phyloP scores from a whole-genome alignment of 2,113 vertebrate genomes.

The Brachyistius frenatus region DNA sequence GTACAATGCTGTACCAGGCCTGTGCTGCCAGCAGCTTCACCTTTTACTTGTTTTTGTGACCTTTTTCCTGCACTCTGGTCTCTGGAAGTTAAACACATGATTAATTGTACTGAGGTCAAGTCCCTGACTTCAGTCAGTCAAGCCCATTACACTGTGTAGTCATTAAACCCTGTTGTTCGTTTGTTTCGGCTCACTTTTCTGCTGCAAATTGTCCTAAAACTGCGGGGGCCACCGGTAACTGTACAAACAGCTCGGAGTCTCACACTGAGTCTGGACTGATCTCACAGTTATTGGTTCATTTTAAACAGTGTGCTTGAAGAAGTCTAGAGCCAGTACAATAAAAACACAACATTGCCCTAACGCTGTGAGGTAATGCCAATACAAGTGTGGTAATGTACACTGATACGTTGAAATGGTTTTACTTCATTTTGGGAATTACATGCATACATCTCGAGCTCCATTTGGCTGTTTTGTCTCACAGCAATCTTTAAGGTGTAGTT shows the following conservation, averaged over 20 bases:
- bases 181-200: background rate
- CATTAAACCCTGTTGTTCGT: background rate
- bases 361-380: too few relatives aligned
- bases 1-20: too few relatives aligned
- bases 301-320: background rate
- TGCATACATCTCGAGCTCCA: background rate
- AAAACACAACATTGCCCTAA: too few relatives aligned
- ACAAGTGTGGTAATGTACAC: too few relatives aligned
- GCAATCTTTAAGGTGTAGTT: background rate
- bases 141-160: background rate
- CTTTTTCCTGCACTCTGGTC: constrained; percentile 6
- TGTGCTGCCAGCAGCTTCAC: background rate
- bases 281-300: background rate
- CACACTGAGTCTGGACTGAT: background rate
- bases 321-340: too few relatives aligned
- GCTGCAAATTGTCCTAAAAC: background rate
- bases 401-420: too few relatives aligned
- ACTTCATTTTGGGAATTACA: background rate
- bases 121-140: background rate
- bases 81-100: background rate
- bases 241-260: background rate
- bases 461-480: background rate
- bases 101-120: background rate
- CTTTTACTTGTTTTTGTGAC: background rate
- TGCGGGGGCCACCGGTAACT: background rate